These are phyloP conservation scores for Drosophila mayaguana DNA, from an alignment of 2,888 invertebrate genomes.

Conservation along the genomic window DNA sequence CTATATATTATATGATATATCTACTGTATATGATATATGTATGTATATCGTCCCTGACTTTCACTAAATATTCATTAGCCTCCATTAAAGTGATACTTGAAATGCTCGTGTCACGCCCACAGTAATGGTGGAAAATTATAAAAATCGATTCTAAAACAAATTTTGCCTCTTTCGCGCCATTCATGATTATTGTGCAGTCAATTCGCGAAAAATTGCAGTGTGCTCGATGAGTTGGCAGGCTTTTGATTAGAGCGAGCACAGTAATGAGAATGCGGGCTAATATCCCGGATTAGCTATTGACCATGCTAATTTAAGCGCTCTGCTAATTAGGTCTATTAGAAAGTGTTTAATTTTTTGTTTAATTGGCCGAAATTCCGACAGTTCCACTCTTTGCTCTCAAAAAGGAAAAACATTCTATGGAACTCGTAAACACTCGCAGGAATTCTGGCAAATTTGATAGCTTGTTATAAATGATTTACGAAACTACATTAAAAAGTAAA, in stretches of 20 bases:
- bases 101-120: not conserved
- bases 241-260: slow-evolving; percentile 2
- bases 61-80: not conserved
- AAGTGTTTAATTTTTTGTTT: not conserved
- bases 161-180: not conserved
- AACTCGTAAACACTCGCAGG: not conserved
- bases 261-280: not conserved
- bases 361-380: not conserved
- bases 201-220: not conserved
- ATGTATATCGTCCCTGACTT: no score
- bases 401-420: not conserved
- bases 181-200: not conserved
- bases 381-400: not conserved
- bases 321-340: slow-evolving; percentile 5
- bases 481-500: not conserved
- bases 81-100: not conserved
- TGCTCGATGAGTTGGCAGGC: not conserved
- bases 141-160: not conserved
- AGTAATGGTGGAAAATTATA: not conserved
- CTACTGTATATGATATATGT: not conserved
- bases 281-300: not conserved
- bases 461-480: not conserved
- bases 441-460: not conserved
- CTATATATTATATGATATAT: not conserved
- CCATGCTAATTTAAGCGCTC: not conserved